These are phyloP conservation scores for Grammatotria lemairii DNA, from an alignment of 2,113 vertebrate genomes.

Conservation along the genomic window DNA sequence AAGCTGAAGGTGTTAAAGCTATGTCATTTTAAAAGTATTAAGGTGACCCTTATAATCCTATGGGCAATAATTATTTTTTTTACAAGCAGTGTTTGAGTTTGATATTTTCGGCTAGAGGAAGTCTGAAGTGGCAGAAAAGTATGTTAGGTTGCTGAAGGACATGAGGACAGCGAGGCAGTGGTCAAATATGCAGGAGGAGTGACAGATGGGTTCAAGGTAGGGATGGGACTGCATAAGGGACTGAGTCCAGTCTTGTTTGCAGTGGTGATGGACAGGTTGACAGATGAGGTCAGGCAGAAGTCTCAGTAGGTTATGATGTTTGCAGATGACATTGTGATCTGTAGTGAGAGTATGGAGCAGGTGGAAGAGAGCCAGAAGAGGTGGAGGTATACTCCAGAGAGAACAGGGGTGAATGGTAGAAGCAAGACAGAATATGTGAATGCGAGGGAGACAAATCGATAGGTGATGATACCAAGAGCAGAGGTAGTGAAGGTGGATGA, in stretches of 20 bases:
- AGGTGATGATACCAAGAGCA: background rate
- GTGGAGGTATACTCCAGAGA: background rate
- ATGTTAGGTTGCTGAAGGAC: background rate
- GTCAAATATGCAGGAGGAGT: background rate
- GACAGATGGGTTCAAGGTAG: background rate
- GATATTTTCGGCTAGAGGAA: background rate
- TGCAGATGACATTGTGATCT: background rate
- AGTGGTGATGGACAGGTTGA: background rate
- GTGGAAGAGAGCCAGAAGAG: background rate
- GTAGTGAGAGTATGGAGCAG: background rate
- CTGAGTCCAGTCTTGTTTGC: background rate
- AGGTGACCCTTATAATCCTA: background rate
- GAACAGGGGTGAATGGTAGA: background rate
- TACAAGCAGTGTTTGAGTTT: background rate
- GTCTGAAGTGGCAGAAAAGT: background rate
- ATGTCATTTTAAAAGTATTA: background rate
- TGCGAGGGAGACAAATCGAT: background rate
- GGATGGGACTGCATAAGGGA: background rate
- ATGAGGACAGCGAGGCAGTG: background rate
- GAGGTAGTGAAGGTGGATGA: background rate
- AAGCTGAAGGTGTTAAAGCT: background rate
- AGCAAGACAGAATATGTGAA: background rate
- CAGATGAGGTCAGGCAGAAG: background rate
- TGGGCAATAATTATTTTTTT: background rate
- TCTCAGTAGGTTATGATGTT: background rate